Base-by-base conservation (phyloP, 2,797 vertebrate species). In the Podargus strigoides region DNA sequence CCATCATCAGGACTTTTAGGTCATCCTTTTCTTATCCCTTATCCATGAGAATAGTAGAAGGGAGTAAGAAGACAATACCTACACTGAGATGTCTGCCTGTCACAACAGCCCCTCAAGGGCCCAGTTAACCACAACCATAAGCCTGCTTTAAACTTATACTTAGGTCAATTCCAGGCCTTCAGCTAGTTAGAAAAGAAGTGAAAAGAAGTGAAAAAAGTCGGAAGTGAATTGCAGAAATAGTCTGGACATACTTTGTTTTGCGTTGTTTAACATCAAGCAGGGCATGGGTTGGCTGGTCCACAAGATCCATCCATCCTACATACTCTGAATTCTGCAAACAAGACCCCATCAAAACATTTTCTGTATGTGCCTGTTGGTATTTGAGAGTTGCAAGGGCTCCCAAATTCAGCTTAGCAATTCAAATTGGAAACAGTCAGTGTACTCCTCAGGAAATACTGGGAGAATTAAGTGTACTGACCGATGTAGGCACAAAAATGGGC, bases 41-140 rank as follows among this genome's bases (percentile, higher is more conserved):
- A 0, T 0, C 0, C 20, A 39, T 69, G 22, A 85, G 36, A 63
- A 77, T 14, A 74, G 11, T 7, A 83, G 14, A 76, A 46, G 2
- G 9, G 20, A 69, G 10, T 6, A 77, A 79, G 34, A 79, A 79
- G 36, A 68, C 17, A 68, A 39, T 47, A 77, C 13, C 14, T 41
- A 23, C 22, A 22, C 7, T 0, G 1, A 17, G 32, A 63, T 59
- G 6, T 58, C 21, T 80, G 19, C 37, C 50, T 44, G 36, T 23
- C 20, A 41, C 39, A 84, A 50, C 7, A 36, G n/a, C 7, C 15
- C 32, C 14, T n/a, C 1, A 0, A 72, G 58, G 32, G 19, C 20
- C 17, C 7, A 5, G 24, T 16, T 42, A 63, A 24, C 32, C 12
- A 28, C 12, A 73, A 10, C 3, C 9, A 22, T 16, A 82, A 69